These are phyloP conservation scores for Harmothoe impar DNA, from an alignment of 2,888 invertebrate species.

Conservation along the genomic window DNA sequence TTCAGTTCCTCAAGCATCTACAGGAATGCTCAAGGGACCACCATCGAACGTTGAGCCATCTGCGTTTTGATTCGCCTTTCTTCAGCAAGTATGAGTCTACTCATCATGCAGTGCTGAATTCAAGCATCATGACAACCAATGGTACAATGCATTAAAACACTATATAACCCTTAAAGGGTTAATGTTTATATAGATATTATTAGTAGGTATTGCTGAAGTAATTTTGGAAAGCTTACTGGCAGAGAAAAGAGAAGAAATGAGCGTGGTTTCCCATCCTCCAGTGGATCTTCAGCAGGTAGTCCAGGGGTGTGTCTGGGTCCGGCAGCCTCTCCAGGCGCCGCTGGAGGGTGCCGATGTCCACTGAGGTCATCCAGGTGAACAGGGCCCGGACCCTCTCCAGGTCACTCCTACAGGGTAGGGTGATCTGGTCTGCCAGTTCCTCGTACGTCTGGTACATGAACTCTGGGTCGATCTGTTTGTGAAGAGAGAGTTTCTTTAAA, in stretches of 20 bases:
- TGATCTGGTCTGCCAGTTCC: slow-evolving; percentile 75
- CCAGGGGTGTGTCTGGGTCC: slow-evolving; percentile 78
- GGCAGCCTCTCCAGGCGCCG: slow-evolving; percentile 74
- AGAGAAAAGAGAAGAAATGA: slow-evolving; percentile 76
- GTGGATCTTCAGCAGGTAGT: slow-evolving; percentile 79
- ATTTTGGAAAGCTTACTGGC: slow-evolving; percentile 32
- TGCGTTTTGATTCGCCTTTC: too few relatives aligned
- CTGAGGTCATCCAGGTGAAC: slow-evolving; percentile 80
- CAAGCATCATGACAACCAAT: too few relatives aligned
- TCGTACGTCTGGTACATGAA: slow-evolving; percentile 74
- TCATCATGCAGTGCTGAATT: too few relatives aligned
- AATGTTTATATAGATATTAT: too few relatives aligned
- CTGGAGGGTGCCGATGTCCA: slow-evolving; percentile 77
- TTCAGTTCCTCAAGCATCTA: too few relatives aligned
- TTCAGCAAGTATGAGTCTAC: too few relatives aligned
- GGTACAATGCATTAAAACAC: too few relatives aligned
- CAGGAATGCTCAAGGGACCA: too few relatives aligned
- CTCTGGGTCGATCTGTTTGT: slow-evolving; percentile 73
- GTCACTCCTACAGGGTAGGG: slow-evolving; percentile 73
- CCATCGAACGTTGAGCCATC: too few relatives aligned
- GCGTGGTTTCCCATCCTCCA: slow-evolving; percentile 80
- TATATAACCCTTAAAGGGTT: too few relatives aligned
- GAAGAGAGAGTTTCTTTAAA: neutral
- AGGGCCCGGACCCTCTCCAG: slow-evolving; percentile 76
- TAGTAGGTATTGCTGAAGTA: too few relatives aligned